Evolutionary conservation across 2,113 vertebrate species (phyloP).

Genomic region (Trachemys scripta): DNA sequence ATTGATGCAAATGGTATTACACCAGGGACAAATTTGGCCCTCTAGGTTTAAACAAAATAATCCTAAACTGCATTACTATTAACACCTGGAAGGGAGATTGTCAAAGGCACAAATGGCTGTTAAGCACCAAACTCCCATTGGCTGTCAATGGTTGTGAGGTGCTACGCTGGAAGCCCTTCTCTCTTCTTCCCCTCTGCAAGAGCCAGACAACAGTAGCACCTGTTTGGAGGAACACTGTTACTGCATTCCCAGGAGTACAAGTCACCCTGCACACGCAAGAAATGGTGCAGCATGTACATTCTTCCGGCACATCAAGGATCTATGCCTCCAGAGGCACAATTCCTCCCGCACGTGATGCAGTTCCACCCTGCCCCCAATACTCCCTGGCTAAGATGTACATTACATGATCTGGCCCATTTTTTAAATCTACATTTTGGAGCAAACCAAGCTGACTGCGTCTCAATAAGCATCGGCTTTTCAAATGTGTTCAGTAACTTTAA

Average conservation of each 20-base stretch:
- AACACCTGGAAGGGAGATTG: neutral
- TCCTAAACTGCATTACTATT: neutral
- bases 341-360: neutral
- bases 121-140: neutral
- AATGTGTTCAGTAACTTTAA: neutral
- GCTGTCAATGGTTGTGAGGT: neutral
- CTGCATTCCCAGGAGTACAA: fast-evolving
- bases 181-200: neutral
- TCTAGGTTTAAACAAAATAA: neutral
- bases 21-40: neutral
- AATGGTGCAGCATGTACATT: neutral
- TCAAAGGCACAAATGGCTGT: neutral
- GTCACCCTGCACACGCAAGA: neutral
- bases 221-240: neutral
- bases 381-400: fast-evolving
- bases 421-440: neutral
- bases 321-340: neutral
- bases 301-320: neutral
- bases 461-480: neutral
- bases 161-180: neutral
- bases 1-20: neutral
- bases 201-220: neutral
- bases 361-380: neutral
- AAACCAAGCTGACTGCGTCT: neutral
- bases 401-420: neutral